Percentiles rank a stretch among this genome's conserved stretches.
Conservation (phyloP, 2,113 vertebrate genomes). For the Edolisoma coerulescens region DNA sequence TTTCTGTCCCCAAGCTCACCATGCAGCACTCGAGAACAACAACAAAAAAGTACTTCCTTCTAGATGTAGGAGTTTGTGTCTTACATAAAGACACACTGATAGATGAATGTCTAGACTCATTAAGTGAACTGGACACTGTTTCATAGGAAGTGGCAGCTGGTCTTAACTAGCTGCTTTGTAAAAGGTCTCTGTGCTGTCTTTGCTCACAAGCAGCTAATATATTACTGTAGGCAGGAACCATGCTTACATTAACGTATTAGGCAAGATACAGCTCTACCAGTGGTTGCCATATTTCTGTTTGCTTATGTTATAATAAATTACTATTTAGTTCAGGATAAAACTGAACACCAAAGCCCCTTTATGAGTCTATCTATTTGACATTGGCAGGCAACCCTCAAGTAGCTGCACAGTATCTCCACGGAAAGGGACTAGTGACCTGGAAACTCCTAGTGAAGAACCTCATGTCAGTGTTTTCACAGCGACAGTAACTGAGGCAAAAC, state of each 20-base stretch:
- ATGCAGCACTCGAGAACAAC: not conserved
- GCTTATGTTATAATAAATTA: slow-evolving; percentile 56
- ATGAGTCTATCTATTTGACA: slow-evolving; percentile 26
- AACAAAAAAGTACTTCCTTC: not conserved
- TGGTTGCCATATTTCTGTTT: slow-evolving; percentile 37
- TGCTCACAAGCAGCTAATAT: slow-evolving; percentile 37
- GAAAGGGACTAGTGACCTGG: slow-evolving; percentile 25
- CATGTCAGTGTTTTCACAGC: not conserved
- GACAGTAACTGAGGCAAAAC: not conserved
- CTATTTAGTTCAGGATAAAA: slow-evolving; percentile 35
- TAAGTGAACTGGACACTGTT: slow-evolving; percentile 1
- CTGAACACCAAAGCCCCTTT: slow-evolving; percentile 24
- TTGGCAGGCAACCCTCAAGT: slow-evolving; percentile 45
- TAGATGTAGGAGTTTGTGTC: not conserved
- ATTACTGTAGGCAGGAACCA: slow-evolving; percentile 41
- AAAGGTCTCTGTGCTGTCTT: not conserved
- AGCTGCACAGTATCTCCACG: not conserved
- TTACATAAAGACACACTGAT: not conserved
- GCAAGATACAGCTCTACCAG: not conserved
- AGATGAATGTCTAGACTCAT: not conserved
- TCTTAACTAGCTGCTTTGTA: slow-evolving; percentile 5
- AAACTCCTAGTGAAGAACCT: not conserved
- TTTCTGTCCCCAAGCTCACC: not conserved
- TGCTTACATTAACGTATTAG: slow-evolving; percentile 50
- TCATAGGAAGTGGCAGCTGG: slow-evolving; percentile 14